Evolutionary conservation across 2,113 vertebrate species (phyloP).

Genomic region (Puma concolor): DNA sequence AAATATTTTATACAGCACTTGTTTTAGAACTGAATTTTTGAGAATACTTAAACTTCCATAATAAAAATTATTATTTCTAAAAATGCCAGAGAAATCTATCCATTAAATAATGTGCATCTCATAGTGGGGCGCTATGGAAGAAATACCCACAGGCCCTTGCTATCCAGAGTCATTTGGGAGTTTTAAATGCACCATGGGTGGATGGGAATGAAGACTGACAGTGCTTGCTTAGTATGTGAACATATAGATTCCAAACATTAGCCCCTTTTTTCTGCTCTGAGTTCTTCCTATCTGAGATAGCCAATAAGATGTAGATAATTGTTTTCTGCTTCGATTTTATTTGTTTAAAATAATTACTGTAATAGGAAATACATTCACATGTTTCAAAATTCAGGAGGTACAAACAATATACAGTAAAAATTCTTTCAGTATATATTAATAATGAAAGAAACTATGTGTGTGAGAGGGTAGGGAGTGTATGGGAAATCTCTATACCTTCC

Average conservation of each 20-base stretch:
- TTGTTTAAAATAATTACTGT: not conserved
- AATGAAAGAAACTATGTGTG: not conserved
- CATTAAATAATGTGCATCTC: not conserved
- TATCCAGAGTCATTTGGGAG: not conserved
- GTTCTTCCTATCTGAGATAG: not conserved
- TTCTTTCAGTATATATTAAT: not conserved
- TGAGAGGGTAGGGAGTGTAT: not conserved
- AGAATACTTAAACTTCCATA: not conserved
- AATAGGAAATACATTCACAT: not conserved
- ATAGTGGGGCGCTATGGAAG: no score
- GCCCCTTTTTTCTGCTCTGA: not conserved
- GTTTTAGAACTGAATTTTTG: not conserved
- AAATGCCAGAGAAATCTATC: not conserved
- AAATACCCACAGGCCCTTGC: not conserved
- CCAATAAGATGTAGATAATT: not conserved
- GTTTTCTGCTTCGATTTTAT: not conserved
- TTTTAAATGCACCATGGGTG: not conserved
- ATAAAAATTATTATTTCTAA: not conserved
- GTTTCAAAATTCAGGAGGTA: not conserved
- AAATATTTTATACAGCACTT: not conserved
- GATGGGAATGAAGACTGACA: not conserved
- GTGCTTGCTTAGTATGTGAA: not conserved
- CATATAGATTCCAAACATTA: not conserved
- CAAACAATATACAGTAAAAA: not conserved
- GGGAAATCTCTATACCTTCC: not conserved